Conservation (phyloP, 1,140 invertebrate species). For the honey bee (Apis mellifera) region Amel_HAv3.1 CM009931.2:22310001-22310500, state of each 20-base stretch:
- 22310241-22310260: not conserved
- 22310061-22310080: too few relatives aligned
- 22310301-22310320: too few relatives aligned
- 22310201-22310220: not conserved
- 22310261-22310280: not conserved
- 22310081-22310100: too few relatives aligned
- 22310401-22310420: conserved; percentile 30
- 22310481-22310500: conserved; percentile 43
- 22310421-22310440: conserved; percentile 17
- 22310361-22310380: conserved; percentile 8
- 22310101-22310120: too few relatives aligned
- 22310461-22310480: conserved; percentile 43
- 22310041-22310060: too few relatives aligned
- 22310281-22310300: not conserved
- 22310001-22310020: too few relatives aligned
- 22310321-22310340: not conserved
- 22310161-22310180: too few relatives aligned
- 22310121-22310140: too few relatives aligned
- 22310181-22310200: too few relatives aligned
- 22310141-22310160: too few relatives aligned
- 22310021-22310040: too few relatives aligned
- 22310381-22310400: conserved; percentile 12
- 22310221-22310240: not conserved
- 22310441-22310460: conserved; percentile 43
- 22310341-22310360: not conserved